Evolutionary conservation across 2,797 vertebrate species (phyloP).

Genomic region (Epinephelus malabaricus): DNA sequence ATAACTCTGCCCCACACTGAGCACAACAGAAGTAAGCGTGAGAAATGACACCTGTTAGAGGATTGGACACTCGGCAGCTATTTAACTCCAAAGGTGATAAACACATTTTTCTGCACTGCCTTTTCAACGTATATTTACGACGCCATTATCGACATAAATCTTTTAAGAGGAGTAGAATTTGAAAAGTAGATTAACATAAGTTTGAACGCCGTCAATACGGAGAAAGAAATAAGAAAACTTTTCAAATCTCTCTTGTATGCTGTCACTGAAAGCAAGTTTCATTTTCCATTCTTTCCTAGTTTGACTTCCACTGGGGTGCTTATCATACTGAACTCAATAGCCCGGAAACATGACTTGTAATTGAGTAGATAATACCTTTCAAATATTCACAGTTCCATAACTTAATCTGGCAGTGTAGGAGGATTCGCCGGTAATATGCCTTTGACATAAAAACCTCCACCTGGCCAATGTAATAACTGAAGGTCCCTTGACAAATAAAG

Average conservation of each 20-base stretch:
- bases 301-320: conserved; percentile 24
- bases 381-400: conserved; percentile 66
- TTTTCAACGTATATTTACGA: not conserved
- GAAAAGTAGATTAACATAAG: not conserved
- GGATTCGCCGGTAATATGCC: conserved; percentile 46
- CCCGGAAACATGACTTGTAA: conserved; percentile 44
- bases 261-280: conserved; percentile 8
- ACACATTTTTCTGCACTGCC: not conserved
- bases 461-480: conserved; percentile 60
- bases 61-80: not conserved
- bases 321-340: conserved; percentile 47
- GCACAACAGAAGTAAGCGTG: not conserved
- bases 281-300: conserved; percentile 15
- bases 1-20: not conserved
- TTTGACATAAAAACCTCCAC: conserved; percentile 62
- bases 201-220: not conserved
- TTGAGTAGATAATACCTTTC: conserved; percentile 55
- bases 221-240: not conserved
- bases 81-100: conserved; percentile 8
- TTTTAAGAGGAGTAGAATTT: not conserved
- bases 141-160: not conserved
- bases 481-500: conserved; percentile 63
- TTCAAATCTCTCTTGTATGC: not conserved
- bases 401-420: conserved; percentile 52
- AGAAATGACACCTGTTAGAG: conserved; percentile 5